Conservation (phyloP, 2,888 invertebrate genomes). For the Tetheella fluctuosa region DNA sequence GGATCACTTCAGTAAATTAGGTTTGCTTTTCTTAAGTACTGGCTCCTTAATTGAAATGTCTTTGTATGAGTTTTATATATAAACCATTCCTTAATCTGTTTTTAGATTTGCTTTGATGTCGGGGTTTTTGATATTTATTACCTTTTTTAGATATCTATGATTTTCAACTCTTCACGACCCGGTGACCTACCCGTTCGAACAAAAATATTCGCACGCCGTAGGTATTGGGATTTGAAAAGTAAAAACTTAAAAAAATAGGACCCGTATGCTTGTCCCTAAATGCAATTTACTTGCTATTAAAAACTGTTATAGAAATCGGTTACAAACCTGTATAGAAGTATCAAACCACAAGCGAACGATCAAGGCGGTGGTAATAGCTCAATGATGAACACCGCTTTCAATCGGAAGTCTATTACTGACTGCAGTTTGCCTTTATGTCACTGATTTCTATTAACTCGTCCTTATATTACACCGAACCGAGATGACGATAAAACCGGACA, state of each 20-base stretch:
- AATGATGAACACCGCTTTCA: background rate
- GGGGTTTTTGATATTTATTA: background rate
- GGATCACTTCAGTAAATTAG: conserved; percentile 32
- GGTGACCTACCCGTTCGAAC: too few species aligned
- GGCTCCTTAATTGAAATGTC: conserved; percentile 30
- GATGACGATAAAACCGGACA: background rate
- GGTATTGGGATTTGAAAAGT: too few species aligned
- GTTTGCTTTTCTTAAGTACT: conserved; percentile 13
- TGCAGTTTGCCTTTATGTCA: background rate
- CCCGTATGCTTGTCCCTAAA: background rate
- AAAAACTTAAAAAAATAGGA: background rate
- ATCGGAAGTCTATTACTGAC: background rate
- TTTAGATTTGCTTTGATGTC: background rate
- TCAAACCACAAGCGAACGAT: background rate
- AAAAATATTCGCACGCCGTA: too few species aligned
- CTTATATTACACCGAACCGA: background rate
- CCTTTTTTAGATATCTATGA: background rate
- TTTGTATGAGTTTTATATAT: background rate
- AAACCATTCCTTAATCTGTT: conserved; percentile 5
- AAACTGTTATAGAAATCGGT: background rate
- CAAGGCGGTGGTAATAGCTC: background rate
- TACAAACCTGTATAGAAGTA: background rate
- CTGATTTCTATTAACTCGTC: background rate
- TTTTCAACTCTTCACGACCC: too few species aligned
- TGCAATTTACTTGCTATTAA: background rate